phyloP scores from a whole-genome alignment of 2,888 invertebrate species.

The Catocala sponsa region DNA sequence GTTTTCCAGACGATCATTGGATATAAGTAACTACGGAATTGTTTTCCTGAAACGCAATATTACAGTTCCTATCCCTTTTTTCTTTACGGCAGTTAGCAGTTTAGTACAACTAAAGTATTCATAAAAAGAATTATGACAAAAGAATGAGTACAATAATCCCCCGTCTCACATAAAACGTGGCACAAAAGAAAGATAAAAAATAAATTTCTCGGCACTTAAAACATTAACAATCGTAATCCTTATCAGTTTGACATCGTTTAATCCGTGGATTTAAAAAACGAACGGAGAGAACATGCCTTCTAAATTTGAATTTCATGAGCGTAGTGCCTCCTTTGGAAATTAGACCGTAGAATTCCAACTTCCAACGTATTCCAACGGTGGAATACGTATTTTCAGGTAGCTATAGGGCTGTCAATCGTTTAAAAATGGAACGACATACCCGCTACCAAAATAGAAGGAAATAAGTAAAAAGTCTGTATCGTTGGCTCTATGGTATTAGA shows the following conservation, averaged over 20 bases:
- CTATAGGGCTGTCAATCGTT: constrained; percentile 23
- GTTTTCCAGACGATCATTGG: too few relatives aligned
- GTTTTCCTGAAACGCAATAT: too few relatives aligned
- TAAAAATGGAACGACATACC: background rate
- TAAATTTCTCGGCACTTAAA: constrained; percentile 40
- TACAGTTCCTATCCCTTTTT: too few relatives aligned
- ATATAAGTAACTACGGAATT: too few relatives aligned
- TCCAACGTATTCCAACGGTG: constrained; percentile 37
- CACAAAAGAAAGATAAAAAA: constrained; percentile 13
- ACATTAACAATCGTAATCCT: constrained; percentile 41
- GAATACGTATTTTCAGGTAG: constrained; percentile 43
- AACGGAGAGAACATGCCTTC: constrained; percentile 54
- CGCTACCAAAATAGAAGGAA: background rate
- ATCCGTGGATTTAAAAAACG: constrained; percentile 54
- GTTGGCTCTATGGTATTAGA: background rate
- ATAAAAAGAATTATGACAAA: background rate
- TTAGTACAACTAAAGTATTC: too few relatives aligned
- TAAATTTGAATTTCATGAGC: constrained; percentile 66
- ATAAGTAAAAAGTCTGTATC: background rate
- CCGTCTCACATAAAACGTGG: constrained; percentile 6
- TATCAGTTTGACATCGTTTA: constrained; percentile 61
- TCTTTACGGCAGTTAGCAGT: too few relatives aligned
- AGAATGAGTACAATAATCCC: constrained; percentile 1
- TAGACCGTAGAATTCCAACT: constrained; percentile 60
- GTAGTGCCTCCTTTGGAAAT: constrained; percentile 58